Evolutionary conservation across 1,140 invertebrate species (phyloP), one percentile per base, ranked within the genome.

Genomic region (Tetramorium parvispinum): DNA sequence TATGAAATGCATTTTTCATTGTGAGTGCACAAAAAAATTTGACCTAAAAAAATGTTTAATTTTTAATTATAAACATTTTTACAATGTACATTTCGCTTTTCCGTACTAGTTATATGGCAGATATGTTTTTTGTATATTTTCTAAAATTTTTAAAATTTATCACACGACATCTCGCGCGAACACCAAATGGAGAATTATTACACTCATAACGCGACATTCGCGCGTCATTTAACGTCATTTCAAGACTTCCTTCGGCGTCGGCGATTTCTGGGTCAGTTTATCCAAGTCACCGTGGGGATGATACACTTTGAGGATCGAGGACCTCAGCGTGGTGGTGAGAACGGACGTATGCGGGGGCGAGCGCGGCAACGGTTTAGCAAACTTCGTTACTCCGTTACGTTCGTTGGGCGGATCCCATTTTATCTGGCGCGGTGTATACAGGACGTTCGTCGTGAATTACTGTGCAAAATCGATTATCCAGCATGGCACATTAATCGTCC

Each of bases 301-400:
- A 68, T 81, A 27, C 49, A 40, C 21, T 27, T 53, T n/a, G 49
- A 32, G 37, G 46, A 68, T 40, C 27, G 24, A 13, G 40, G 75
- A 32, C 37, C 32, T 32, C 27, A 43, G 21, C 24, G 21, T 13
- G n/a, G 13, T 3, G 32, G 40, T 32, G 68, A 83, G 59, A 24
- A 57, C 55, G 11, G 11, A 61, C 57, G 11, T 32, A 5, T n/a
- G 51, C 24, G 13, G 1, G 21, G 32, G n/a, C n/a, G n/a, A 53
- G 21, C 46, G 40, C 7, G 37, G 59, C 21, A 13, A 82, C 70
- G 71, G 85, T 82, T 91, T 68, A 79, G 73, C 78, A 87, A 91
- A 87, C 88, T 86, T 87, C 63, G 87, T 90, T 88, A 86, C 53
- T 85, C 81, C 66, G 85, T 89, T 89, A 87, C 46, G 61, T 76